Conservation (phyloP, 2,888 invertebrate genomes). For the Drosophila bunnanda region DNA sequence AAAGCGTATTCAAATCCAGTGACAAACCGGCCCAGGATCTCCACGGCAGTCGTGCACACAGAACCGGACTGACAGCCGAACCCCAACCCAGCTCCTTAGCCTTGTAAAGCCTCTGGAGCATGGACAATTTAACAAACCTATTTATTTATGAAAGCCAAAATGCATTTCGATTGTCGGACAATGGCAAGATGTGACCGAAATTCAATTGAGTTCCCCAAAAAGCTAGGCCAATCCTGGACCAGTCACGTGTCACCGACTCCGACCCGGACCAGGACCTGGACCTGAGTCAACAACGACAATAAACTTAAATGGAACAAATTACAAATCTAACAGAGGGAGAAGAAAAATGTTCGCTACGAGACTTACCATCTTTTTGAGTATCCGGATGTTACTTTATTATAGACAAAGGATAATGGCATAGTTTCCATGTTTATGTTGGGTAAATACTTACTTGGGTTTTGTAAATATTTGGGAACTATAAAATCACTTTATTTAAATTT, state of each 20-base stretch:
- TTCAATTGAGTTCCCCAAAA: slow-evolving; percentile 57
- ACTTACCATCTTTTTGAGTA: neutral
- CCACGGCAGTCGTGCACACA: slow-evolving; percentile 29
- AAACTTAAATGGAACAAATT: slow-evolving; percentile 33
- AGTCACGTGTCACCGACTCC: slow-evolving; percentile 52
- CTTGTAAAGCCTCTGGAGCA: slow-evolving; percentile 37
- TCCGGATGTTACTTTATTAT: neutral
- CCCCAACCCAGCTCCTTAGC: slow-evolving; percentile 12
- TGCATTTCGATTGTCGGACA: slow-evolving; percentile 65
- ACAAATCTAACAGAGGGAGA: neutral
- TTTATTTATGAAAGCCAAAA: slow-evolving; percentile 74
- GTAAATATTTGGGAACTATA: neutral
- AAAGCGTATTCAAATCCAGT: slow-evolving; percentile 70
- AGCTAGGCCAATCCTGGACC: slow-evolving; percentile 59
- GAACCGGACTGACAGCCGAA: slow-evolving; percentile 1
- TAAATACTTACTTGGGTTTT: neutral
- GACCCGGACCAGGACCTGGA: neutral
- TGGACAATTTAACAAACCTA: slow-evolving; percentile 74
- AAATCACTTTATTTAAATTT: neutral
- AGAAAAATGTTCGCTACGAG: neutral
- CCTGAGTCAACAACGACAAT: slow-evolving; percentile 35
- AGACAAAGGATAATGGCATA: neutral
- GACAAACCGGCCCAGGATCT: slow-evolving; percentile 61
- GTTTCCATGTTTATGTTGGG: neutral
- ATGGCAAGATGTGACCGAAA: slow-evolving; percentile 57